These are phyloP conservation scores for Chiloscyllium plagiosum DNA, from an alignment of 2,113 vertebrate species.

Conservation along the genomic window DNA sequence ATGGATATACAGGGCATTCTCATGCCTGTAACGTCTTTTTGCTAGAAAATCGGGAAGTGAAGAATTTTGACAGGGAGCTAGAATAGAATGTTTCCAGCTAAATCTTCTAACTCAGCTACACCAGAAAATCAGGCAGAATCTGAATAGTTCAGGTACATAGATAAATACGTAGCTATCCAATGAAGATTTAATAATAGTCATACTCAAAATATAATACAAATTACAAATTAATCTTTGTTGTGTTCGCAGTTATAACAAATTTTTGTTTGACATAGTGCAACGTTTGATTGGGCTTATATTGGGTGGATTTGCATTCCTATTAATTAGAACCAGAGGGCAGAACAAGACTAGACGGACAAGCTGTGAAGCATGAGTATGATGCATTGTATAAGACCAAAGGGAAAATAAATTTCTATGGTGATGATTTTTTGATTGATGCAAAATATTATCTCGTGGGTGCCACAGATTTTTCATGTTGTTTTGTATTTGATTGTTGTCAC, in stretches of 20 bases:
- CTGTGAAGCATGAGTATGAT: neutral
- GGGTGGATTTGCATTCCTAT: neutral
- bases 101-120: neutral
- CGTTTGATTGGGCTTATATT: neutral
- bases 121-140: neutral
- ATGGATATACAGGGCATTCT: neutral
- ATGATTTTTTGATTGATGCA: neutral
- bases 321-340: neutral
- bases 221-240: neutral
- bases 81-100: neutral
- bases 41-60: neutral
- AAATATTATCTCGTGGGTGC: neutral
- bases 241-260: neutral
- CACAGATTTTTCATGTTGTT: neutral
- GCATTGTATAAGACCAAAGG: neutral
- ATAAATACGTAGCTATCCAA: neutral
- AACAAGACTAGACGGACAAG: neutral
- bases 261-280: neutral
- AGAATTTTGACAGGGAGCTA: neutral
- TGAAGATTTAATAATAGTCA: neutral
- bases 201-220: neutral
- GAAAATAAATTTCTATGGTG: neutral
- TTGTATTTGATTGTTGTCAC: neutral
- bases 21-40: neutral
- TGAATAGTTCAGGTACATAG: neutral